Evolutionary conservation across 30 jellyfish, hydroid and myxozoan genomes (phyloP), one percentile per base, ranked within the genome.

Genomic region (Hydractinia symbiolongicarpus): DNA sequence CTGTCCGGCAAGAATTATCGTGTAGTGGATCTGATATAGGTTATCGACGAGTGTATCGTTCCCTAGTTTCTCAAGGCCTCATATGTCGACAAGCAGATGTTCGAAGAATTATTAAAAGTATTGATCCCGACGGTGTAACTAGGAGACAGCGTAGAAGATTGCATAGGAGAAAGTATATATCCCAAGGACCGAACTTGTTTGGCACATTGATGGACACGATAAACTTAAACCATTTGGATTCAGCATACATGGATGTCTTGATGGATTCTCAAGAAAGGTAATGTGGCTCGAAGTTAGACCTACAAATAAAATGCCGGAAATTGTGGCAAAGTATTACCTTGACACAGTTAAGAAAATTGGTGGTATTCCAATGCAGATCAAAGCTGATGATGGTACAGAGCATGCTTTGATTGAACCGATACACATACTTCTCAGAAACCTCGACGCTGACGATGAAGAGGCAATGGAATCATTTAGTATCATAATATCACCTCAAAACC

Each of bases 141-240:
- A 51, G 50, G 11, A 61, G 93, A 16, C 44, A 30, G 44, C 71
- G 64, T 66, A 75, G 86, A 64, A 49, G 79, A 67, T 56, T 77
- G 55, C 67, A 74, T 19, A 73, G 84, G 67, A 62, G 93, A 76
- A 84, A 72, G 44, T 30, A 30, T 70, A 75, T 40, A 54, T 84
- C n/a, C 79, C 58, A 40, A 84, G 94, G 30, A 87, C 94, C 66
- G 75, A 84, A 64, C 78, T 61, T 66, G 66, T 79, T 30, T 84
- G 94, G 94, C 88, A 84, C 71, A 67, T 76, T 19, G 88, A 84
- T 73, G 94, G 94, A 83, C 80, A 75, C 57, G 88, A 84, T 83
- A 84, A 84, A 66, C 56, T 83, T 54, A 30, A 76, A 61, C 88
- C 94, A 49, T 84, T 76, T 71, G 88, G 88, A 68, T 76, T 84